phyloP scores from a whole-genome alignment of 2,113 vertebrate genomes.

The Psittacula cyanocephala region DNA sequence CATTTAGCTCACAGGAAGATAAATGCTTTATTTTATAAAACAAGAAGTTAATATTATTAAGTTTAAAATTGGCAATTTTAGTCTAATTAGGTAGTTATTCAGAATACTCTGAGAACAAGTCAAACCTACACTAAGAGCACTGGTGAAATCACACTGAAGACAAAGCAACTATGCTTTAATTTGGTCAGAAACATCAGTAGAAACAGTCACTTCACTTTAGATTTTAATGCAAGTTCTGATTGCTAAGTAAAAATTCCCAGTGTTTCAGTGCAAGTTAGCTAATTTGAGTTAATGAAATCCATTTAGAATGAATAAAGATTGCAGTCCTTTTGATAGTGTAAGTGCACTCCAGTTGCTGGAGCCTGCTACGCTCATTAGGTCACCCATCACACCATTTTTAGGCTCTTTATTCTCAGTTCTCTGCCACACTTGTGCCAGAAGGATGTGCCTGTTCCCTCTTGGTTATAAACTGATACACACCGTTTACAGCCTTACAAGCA shows the following conservation, averaged over 20 bases:
- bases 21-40: neutral
- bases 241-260: neutral
- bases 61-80: neutral
- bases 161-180: neutral
- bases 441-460: neutral
- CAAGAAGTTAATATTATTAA: neutral
- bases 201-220: neutral
- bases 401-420: neutral
- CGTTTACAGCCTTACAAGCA: neutral
- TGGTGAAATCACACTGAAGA: neutral
- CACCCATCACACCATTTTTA: neutral
- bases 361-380: neutral
- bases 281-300: neutral
- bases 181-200: neutral
- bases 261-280: neutral
- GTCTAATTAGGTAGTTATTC: neutral
- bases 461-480: neutral
- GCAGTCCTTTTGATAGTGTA: neutral
- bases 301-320: neutral
- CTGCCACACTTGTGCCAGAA: accelerated
- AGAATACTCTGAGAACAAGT: neutral
- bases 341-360: neutral
- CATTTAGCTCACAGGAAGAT: neutral
- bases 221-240: neutral
- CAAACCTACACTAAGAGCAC: neutral